Evolutionary conservation across 1,140 invertebrate genomes (phyloP), one percentile per base, ranked within the genome.

Genomic region (Macrocentrus cingulum): DNA sequence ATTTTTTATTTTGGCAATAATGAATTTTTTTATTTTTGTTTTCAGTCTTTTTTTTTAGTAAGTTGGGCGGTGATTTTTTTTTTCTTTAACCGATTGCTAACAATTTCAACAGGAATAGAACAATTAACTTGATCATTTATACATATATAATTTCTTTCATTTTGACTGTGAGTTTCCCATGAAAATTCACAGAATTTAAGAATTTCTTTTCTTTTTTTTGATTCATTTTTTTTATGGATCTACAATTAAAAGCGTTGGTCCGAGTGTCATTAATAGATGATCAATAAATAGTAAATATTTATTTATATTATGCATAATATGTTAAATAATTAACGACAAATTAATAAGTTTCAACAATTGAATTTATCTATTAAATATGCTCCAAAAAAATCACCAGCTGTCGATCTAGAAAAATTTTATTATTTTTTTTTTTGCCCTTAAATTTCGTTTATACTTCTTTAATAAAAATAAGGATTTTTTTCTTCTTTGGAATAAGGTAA

Each of bases 201-300:
- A 34, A 34, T 45, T 32, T 45, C 46, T 44, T 55, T 44, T 36
- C 11, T 52, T 20, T 22, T 13, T 41, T 39, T 19, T 52, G 8
- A 52, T 23, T 37, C 42, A 7, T 16, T n/a, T 29, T 39, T 16
- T 48, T 54, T 16, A 25, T 15, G 34, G 18, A 11, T 44, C 36
- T 15, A 20, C 19, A 61, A 39, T 29, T 16, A 42, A 48, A 39
- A 42, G 39, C 34, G 16, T 52, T 44, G 48, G 45, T 57, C 50
- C 37, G 56, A 62, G 44, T 48, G 56, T 61, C 29, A 50, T 42
- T 34, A 46, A 56, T 61, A 56, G 46, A 61, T 49, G 36, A 46
- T 41, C 44, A 73, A 72, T 71, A 76, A 71, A 71, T 75, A 71
- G 67, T 70, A 65, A 66, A 66, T 70, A 62, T 73, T 71, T 67